Base-by-base conservation (phyloP, 2,888 invertebrate species). In the Cataglyphis rosenhaueri region DNA sequence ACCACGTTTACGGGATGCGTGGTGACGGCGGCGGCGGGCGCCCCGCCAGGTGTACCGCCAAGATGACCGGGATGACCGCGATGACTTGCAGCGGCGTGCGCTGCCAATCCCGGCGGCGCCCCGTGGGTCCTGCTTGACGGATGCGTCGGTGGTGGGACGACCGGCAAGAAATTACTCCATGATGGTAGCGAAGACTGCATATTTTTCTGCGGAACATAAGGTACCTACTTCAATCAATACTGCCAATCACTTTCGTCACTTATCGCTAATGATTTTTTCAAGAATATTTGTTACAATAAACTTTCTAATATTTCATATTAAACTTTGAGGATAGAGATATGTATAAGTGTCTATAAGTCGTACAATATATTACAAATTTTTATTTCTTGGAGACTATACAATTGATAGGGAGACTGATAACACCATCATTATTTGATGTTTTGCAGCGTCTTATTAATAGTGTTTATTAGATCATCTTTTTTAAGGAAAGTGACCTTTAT, bases 211-310 rank as follows among this genome's bases (percentile, higher is more conserved):
- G 92, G 92, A 90, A 88, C 89, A 93, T 93, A 93, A 94, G 92
- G 92, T 91, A 92, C 92, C 94, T 94, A 93, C 93, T 94, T 94
- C 92, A 94, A 93, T 94, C 91, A 93, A 93, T 92, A 93, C 92
- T 92, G 92, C 91, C 92, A 89, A 88, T 84, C 86, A 66, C 32
- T 85, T 85, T 84, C 78, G 41, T 44, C 64, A 15, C 44, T 62
- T 65, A 29, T 75, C 55, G 57, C 57, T 12, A 29, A 65, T 48
- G 21, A 59, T 29, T 61, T 35, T 18, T 52, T 38, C 29, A 32
- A 10, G 55, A 15, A 48, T 41, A 59, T 38, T 18, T 12, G 25
- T 35, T 29, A 5, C 0, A n/a, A 44, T n/a, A 4, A 44, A 21
- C 25, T 25, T 52, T 15, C 35, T 57, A 3, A 12, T 44, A n/a